These are phyloP conservation scores for Erinaceus europaeus DNA, from an alignment of 2,113 vertebrate genomes.

Conservation along the genomic window DNA sequence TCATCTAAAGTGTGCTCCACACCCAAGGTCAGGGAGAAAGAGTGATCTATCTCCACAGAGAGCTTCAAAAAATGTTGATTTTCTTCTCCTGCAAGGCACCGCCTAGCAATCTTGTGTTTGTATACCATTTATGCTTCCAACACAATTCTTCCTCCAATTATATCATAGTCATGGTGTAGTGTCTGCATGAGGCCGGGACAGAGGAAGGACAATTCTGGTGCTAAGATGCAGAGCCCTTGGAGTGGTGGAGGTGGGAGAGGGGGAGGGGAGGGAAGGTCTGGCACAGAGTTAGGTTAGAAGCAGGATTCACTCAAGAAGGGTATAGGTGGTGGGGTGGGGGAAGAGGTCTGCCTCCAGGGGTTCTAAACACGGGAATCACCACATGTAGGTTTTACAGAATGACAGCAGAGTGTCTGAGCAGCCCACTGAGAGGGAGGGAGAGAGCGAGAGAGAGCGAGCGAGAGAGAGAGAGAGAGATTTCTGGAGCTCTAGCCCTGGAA, in stretches of 20 bases:
- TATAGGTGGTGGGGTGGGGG: background rate
- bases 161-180: background rate
- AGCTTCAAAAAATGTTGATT: slow-evolving; percentile 69
- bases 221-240: background rate
- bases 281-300: background rate
- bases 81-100: slow-evolving; percentile 40
- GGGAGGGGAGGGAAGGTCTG: background rate
- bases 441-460: too few relatives aligned
- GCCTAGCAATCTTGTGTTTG: slow-evolving; percentile 49
- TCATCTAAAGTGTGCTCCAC: slow-evolving; percentile 73
- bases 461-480: too few relatives aligned
- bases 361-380: too few relatives aligned
- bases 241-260: background rate
- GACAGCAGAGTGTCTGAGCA: background rate
- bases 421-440: too few relatives aligned
- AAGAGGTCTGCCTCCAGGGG: background rate
- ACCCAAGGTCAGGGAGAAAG: slow-evolving; percentile 77
- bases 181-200: slow-evolving; percentile 22
- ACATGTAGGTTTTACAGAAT: background rate
- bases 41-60: slow-evolving; percentile 48
- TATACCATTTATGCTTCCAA: slow-evolving; percentile 46
- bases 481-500: too few relatives aligned
- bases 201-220: background rate
- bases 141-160: slow-evolving; percentile 34
- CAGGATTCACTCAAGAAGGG: background rate